These are phyloP conservation scores for Pseudopipra pipra DNA, from an alignment of 2,113 vertebrate species.

Conservation along the genomic window DNA sequence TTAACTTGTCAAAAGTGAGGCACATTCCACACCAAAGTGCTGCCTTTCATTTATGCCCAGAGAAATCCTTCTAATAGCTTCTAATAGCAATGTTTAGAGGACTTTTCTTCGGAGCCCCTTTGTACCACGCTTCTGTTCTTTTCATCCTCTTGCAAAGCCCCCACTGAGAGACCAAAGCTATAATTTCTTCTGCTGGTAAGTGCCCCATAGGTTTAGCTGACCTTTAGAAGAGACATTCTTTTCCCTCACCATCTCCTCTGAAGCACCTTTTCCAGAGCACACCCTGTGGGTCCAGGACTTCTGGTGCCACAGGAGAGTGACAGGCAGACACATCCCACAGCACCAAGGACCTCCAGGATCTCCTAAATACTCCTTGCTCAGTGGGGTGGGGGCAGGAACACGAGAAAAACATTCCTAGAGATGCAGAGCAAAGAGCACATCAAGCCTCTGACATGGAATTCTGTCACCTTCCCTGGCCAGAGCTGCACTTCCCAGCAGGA, in stretches of 20 bases:
- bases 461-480: not conserved
- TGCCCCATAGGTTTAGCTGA: not conserved
- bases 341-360: not conserved
- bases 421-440: not conserved
- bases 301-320: not conserved
- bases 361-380: not conserved
- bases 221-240: not conserved
- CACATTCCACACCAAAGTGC: not conserved
- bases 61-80: not conserved
- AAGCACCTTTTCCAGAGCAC: not conserved
- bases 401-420: not conserved
- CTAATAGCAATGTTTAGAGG: not conserved
- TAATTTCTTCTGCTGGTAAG: not conserved
- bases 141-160: not conserved
- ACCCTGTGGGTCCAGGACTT: not conserved
- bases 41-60: not conserved
- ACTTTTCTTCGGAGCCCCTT: not conserved
- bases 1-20: not conserved
- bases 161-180: not conserved
- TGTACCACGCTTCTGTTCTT: not conserved
- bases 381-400: not conserved
- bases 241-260: not conserved
- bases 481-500: not conserved
- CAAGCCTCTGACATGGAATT: fast-evolving
- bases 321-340: not conserved